These are phyloP conservation scores for Lindbergichthys nudifrons DNA, from an alignment of 2,797 vertebrate genomes.

Conservation along the genomic window DNA sequence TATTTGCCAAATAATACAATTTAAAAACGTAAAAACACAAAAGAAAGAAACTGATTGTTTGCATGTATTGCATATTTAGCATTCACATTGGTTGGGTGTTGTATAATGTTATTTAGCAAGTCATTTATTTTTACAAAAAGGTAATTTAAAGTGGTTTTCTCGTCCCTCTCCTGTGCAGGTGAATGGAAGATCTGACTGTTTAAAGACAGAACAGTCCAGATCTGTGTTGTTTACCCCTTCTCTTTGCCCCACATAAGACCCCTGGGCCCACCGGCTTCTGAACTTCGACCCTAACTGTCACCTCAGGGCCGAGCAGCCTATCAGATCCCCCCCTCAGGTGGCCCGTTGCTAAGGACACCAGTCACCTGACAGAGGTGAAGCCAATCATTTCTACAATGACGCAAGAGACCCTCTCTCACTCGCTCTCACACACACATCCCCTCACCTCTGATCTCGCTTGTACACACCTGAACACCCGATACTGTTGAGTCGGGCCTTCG, in stretches of 20 bases:
- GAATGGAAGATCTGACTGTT: constrained; percentile 3
- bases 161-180: background rate
- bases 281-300: constrained; percentile 70
- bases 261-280: constrained; percentile 15
- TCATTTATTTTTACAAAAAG: background rate
- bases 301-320: constrained; percentile 55
- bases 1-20: background rate
- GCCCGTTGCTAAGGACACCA: constrained; percentile 45
- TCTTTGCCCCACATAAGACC: constrained; percentile 31
- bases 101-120: no score
- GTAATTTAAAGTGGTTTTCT: background rate
- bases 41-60: background rate
- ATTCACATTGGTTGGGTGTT: no score
- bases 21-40: background rate
- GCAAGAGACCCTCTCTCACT: constrained; percentile 33
- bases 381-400: constrained; percentile 41
- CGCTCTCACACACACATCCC: constrained; percentile 46
- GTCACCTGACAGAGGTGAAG: constrained; percentile 71
- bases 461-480: constrained; percentile 79
- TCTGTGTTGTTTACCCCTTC: constrained; percentile 21
- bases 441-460: constrained; percentile 70
- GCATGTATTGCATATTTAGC: background rate
- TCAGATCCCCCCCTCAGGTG: constrained; percentile 46
- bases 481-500: constrained; percentile 71
- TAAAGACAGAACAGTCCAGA: background rate